Evolutionary conservation across 2,888 invertebrate species (phyloP).

Genomic region (Allolobophora icterica): DNA sequence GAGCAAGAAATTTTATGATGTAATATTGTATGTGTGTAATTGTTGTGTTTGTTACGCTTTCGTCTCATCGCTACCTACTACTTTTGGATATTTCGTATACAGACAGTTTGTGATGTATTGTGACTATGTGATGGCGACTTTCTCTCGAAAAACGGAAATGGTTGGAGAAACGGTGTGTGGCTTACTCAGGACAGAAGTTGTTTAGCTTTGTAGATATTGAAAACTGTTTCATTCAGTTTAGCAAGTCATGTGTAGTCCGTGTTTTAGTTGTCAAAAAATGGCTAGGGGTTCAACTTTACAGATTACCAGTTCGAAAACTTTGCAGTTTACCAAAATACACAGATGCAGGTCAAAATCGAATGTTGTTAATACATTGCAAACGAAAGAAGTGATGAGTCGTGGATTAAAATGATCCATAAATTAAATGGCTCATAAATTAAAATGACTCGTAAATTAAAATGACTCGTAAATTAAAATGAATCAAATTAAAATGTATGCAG

Average conservation of each 20-base stretch:
- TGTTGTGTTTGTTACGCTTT: not conserved
- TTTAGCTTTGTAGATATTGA: not conserved
- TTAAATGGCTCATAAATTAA: too few relatives aligned
- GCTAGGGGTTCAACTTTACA: too few relatives aligned
- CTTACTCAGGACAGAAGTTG: slow-evolving; percentile 17
- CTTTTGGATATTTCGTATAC: not conserved
- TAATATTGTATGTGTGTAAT: not conserved
- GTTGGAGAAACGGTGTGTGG: not conserved
- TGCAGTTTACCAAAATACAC: too few relatives aligned
- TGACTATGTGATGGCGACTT: not conserved
- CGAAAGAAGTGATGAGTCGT: too few relatives aligned
- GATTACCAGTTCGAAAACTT: too few relatives aligned
- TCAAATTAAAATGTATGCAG: too few relatives aligned
- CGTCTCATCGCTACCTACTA: not conserved
- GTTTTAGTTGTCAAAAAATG: too few relatives aligned
- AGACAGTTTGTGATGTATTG: not conserved
- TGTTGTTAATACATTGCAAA: too few relatives aligned
- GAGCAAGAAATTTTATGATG: not conserved
- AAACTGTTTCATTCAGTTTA: not conserved
- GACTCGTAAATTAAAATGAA: too few relatives aligned
- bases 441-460: too few relatives aligned
- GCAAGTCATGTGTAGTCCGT: not conserved
- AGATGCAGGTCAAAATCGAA: too few relatives aligned
- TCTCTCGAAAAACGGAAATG: not conserved
- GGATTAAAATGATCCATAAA: too few relatives aligned